Evolutionary conservation across 2,888 invertebrate genomes (phyloP), one percentile per base, ranked within the genome.

Genomic region (Machimus rusticus): DNA sequence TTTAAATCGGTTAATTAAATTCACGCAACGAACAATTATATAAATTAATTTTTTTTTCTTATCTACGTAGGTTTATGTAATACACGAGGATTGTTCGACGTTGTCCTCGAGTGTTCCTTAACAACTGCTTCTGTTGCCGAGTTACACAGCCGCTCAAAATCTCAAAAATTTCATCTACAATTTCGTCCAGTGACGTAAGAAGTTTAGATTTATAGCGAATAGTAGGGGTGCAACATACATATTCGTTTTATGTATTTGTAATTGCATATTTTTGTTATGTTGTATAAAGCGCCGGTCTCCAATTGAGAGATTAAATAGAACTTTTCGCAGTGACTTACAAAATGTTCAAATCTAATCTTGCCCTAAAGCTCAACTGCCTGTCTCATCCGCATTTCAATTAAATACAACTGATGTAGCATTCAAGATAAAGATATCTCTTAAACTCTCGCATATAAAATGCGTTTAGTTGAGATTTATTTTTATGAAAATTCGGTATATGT

Each of bases 1-100:
- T n/a, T 82, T 82, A n/a, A 82, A 82, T 82, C 55, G 82, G 43
- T 79, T 82, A 82, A 82, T 82, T 57, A 82, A 55, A 57, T 31
- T 5, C 57, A 16, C 57, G 37, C 8, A 46, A 55, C 19, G 31
- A n/a, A 37, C n/a, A 34, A 81, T 57, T n/a, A 57, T 57, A 23
- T 57, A 55, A n/a, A 55, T 81, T 81, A 28, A 4, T 19, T 55
- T 51, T n/a, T 51, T 14, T 16, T 57, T 57, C 19, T 23, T 66
- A 43, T 43, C 14, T n/a, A 78, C 23, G 43, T 46, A 23, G 28
- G 23, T 0, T 51, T 79, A 51, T 79, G 23, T 55, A 46, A 66
- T 66, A 23, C 9, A 19, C 19, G 12, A 12, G 28, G 28, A 28
- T 23, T 19, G 23, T 3, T 46, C 43, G 14, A 12, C 12, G 9